A percentile compares a stretch with the other conserved stretches of the same genome.
Evolutionary conservation across 1,140 invertebrate genomes (phyloP).

Genomic region (Tyrophagus putrescentiae): DNA sequence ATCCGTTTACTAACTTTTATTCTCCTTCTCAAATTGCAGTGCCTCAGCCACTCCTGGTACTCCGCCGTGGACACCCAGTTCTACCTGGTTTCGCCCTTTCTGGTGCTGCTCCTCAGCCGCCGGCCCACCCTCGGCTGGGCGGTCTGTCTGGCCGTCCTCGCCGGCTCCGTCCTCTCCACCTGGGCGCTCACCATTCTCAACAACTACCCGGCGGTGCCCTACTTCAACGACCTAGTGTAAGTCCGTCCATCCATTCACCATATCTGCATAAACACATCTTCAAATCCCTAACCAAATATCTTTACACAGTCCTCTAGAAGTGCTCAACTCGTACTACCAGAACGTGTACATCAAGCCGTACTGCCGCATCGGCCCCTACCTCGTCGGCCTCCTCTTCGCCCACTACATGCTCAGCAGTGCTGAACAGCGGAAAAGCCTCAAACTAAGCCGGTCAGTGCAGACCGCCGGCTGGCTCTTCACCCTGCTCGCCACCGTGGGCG

Average conservation of each 20-base stretch:
- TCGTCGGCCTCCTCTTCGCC: conserved; percentile 38
- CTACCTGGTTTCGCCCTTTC: conserved; percentile 30
- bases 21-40: conserved; percentile 27
- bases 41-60: conserved; percentile 33
- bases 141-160: conserved; percentile 13
- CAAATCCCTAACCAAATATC: not conserved
- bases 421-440: not conserved
- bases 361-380: conserved; percentile 38
- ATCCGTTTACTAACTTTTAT: not conserved
- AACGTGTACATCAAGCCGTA: conserved; percentile 66
- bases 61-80: conserved; percentile 34
- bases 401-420: conserved; percentile 31
- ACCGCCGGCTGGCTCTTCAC: conserved; percentile 24
- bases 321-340: conserved; percentile 50
- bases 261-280: conserved; percentile 4
- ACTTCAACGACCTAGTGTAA: conserved; percentile 27
- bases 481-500: not conserved
- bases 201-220: conserved; percentile 28
- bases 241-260: not conserved
- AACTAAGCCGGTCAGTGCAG: too few relatives aligned
- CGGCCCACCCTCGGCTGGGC: conserved; percentile 21
- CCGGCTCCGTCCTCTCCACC: conserved; percentile 23
- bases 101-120: conserved; percentile 28
- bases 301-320: conserved; percentile 22
- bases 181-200: conserved; percentile 24